Evolutionary conservation across 2,888 invertebrate genomes (phyloP).

Genomic region (Lycocerus yunnanus): DNA sequence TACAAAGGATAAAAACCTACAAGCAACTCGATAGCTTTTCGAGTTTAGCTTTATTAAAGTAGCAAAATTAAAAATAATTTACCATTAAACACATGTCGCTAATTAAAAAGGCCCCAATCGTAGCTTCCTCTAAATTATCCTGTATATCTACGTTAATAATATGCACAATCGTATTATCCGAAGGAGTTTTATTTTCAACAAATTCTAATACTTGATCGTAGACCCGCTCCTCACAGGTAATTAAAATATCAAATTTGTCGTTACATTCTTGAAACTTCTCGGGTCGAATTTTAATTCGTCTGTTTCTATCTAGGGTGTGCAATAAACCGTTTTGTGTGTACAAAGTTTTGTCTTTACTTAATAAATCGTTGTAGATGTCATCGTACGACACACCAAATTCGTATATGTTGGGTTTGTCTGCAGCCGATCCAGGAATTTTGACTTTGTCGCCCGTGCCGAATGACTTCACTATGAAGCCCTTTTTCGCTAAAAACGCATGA

Average conservation of each 20-base stretch:
- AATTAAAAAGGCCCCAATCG: conserved; percentile 96
- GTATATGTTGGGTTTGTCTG: conserved; percentile 94
- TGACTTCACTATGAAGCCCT: conserved; percentile 93
- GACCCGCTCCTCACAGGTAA: conserved; percentile 97
- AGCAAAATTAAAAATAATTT: conserved; percentile 41
- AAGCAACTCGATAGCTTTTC: too few relatives aligned
- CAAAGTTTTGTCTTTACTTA: conserved; percentile 89
- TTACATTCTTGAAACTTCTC: conserved; percentile 90
- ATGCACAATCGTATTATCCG: conserved; percentile 88
- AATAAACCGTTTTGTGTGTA: conserved; percentile 98
- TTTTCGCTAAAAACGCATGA: conserved; percentile 95
- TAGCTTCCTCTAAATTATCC: conserved; percentile 99
- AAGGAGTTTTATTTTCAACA: conserved; percentile 80
- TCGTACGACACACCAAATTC: conserved; percentile 96
- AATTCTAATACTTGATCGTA: conserved; percentile 97
- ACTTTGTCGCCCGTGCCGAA: conserved; percentile 95
- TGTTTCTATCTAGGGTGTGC: conserved; percentile 97
- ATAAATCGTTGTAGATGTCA: conserved; percentile 91
- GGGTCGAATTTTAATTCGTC: conserved; percentile 91
- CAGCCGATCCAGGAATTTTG: conserved; percentile 93
- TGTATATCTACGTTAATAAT: conserved; percentile 98
- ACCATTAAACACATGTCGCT: conserved; percentile 93
- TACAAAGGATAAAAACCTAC: too few relatives aligned
- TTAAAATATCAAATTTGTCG: conserved; percentile 93
- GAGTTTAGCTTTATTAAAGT: too few relatives aligned